Base-by-base conservation (phyloP, 2,888 invertebrate genomes). In the Julus scandinavius region DNA sequence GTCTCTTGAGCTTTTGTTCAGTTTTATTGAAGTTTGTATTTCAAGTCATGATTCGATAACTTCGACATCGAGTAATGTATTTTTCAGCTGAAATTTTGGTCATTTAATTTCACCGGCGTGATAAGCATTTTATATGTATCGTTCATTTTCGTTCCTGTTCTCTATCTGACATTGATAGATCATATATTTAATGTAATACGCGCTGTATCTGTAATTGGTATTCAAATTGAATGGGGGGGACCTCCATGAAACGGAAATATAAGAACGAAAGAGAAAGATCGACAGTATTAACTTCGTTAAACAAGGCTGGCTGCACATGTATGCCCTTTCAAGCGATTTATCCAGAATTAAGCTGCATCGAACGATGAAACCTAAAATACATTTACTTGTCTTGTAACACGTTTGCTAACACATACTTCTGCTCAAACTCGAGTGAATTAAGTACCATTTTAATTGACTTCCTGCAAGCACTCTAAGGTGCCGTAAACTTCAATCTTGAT, bases 131-230 rank as follows among this genome's bases (percentile, higher is more conserved):
- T 72, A 72, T 72, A 72, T 72, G 9, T 72, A 72, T 9, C 20
- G 63, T 72, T 72, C n/a, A 72, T 72, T 72, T 72, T 20, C 20
- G n/a, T 72, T 72, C 63, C 20, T 29, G 63, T 72, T 72, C 63
- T 72, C 20, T 72, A 5, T 72, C 63, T 72, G 63, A 72, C 63
- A 20, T 72, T 72, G 63, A 72, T 72, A 72, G 63, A 72, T 72
- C 20, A 72, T 20, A 72, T 72, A 72, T 72, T 72, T 72, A 72
- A 72, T 20, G 63, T 20, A 29, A 72, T 72, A 72, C 63, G n/a
- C 63, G 63, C 20, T 72, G n/a, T 72, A 72, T 72, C 63, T 29
- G 63, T 72, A 72, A 72, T 72, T 72, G 63, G 20, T 29, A 72
- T 72, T 72, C 63, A 72, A 72, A 72, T 72, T 29, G 63, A 72